These are phyloP conservation scores for Yponomeuta malinellus DNA, from an alignment of 2,888 invertebrate genomes.

Conservation along the genomic window DNA sequence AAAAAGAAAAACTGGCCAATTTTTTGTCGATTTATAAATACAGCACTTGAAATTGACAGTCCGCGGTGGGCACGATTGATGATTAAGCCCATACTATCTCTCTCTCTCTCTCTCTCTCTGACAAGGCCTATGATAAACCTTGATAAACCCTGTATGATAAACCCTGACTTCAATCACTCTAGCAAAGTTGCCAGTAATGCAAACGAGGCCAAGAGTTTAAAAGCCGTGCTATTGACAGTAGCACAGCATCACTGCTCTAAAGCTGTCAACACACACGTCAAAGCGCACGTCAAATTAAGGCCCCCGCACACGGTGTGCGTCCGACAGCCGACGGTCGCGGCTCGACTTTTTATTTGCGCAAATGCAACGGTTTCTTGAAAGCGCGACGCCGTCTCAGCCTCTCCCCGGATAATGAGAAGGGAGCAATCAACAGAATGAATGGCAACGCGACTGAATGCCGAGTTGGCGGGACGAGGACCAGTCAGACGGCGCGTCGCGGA, in stretches of 20 bases:
- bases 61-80: too few species aligned
- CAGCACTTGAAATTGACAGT: too few species aligned
- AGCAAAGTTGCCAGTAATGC: background rate
- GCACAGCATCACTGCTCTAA: background rate
- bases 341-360: conserved; percentile 14
- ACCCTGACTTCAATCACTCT: too few species aligned
- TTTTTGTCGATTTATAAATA: too few species aligned
- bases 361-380: conserved; percentile 16
- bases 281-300: conserved; percentile 6
- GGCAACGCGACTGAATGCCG: conserved; percentile 22
- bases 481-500: background rate
- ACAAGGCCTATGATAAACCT: too few species aligned
- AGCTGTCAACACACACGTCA: background rate
- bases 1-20: background rate
- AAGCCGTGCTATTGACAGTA: background rate
- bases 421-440: conserved; percentile 70
- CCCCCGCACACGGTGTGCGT: background rate
- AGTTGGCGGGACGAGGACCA: conserved; percentile 10
- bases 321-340: background rate
- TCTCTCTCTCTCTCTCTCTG: too few species aligned
- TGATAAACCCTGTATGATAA: too few species aligned
- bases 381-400: conserved; percentile 5
- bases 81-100: too few species aligned
- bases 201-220: too few species aligned
- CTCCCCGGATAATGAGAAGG: conserved; percentile 20